Base-by-base conservation (phyloP, 2,888 invertebrate species). In the Stictocephala bisonia region DNA sequence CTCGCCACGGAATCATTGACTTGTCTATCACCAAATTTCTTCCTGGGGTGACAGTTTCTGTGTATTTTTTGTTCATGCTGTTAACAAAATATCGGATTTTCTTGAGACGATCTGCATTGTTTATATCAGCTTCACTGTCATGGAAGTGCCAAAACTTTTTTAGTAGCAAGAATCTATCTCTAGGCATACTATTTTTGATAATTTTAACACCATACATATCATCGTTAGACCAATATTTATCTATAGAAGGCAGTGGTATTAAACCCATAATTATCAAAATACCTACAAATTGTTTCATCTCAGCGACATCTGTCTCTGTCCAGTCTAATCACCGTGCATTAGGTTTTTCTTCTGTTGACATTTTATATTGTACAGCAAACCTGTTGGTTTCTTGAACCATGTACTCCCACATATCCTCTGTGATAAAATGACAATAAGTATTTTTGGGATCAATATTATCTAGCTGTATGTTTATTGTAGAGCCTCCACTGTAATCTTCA, bases 131-230 rank as follows among this genome's bases (percentile, higher is more conserved):
- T 31, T 56, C 7, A 29, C 31, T 56, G 18, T 56, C 27, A n/a
- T n/a, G 7, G 31, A 56, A 56, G 31, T 56, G 31, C 56, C 29
- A 56, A 13, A 56, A 56, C n/a, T 53, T 53, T n/a, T 53, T 53
- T 20, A 53, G 24, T 26, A 26, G n/a, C n/a, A 53, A 26, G 26
- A 53, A 56, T 3, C 56, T n/a, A 18, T 56, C 56, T 56, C 56
- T 56, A 29, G 31, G 1, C 56, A 56, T 56, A 1, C n/a, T 26
- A 2, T 53, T 27, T 53, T 53, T 53, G 22, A 53, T 26, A 22
- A 53, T 9, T 53, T 26, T 22, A 22, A 26, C 27, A 9, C 31
- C 56, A 29, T 56, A 56, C 2, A 56, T 26, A n/a, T 4, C 18
- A 29, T 29, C 27, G n/a, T n/a, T n/a, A 2, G 56, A 26, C 56